Conservation (phyloP, 2,797 vertebrate genomes). For the Anguilla megastoma region DNA sequence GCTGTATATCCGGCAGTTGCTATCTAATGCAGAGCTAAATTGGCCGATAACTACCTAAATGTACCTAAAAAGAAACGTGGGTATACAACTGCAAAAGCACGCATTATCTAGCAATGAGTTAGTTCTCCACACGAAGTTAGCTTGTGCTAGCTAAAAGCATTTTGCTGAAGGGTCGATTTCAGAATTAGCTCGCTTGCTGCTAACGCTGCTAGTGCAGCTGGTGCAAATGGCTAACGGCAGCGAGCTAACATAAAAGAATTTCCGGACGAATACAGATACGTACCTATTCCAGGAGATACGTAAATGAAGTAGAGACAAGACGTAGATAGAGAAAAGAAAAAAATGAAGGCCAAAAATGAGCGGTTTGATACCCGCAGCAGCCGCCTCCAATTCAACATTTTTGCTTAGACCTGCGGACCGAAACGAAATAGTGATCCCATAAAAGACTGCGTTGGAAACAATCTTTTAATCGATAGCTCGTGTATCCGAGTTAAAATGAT, state of each 20-base stretch:
- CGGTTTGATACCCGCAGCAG: constrained; percentile 89
- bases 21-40: neutral
- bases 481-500: constrained; percentile 35
- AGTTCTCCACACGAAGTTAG: neutral
- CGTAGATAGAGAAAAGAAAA: constrained; percentile 92
- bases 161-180: neutral
- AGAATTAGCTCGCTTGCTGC: neutral
- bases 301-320: constrained; percentile 96
- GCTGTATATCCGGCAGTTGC: neutral
- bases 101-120: neutral
- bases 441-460: constrained; percentile 57
- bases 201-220: neutral
- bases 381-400: constrained; percentile 83
- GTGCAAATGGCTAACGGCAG: neutral
- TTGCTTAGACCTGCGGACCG: constrained; percentile 60
- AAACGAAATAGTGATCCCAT: constrained; percentile 65
- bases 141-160: neutral
- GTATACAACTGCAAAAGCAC: neutral
- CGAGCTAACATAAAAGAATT: neutral
- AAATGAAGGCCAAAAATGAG: constrained; percentile 90
- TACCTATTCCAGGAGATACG: constrained; percentile 91
- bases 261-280: constrained; percentile 49
- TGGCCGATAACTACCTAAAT: too few species aligned
- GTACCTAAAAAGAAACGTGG: too few species aligned
- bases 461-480: constrained; percentile 40